Percentiles rank a stretch among this genome's conserved stretches.
Evolutionary conservation across 2,113 vertebrate species (phyloP).

Genomic region (Camarhynchus parvulus): DNA sequence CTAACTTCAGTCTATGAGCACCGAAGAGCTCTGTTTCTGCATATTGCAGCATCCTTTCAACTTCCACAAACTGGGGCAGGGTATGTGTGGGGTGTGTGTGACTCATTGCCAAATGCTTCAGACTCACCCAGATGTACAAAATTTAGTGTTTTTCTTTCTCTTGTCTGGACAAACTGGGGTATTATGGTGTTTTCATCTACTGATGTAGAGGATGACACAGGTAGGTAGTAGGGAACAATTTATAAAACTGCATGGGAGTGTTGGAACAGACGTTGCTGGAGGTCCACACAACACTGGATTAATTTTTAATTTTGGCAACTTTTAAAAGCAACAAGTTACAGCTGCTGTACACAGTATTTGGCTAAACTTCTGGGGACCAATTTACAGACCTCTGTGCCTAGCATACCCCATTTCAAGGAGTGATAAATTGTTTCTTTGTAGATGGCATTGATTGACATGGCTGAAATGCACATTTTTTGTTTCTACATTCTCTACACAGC

Average conservation of each 20-base stretch:
- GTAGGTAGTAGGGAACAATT: not conserved
- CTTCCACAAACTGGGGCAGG: not conserved
- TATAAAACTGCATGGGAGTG: not conserved
- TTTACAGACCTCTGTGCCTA: not conserved
- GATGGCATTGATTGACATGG: not conserved
- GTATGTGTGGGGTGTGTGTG: not conserved
- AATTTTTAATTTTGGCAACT: not conserved
- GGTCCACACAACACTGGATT: not conserved
- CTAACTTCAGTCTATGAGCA: not conserved
- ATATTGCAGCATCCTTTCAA: not conserved
- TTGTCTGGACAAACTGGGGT: not conserved
- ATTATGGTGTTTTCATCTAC: not conserved
- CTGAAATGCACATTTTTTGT: not conserved
- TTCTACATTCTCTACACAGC: not conserved
- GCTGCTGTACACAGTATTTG: not conserved
- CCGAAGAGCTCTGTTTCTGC: not conserved
- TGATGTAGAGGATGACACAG: not conserved
- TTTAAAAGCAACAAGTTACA: not conserved
- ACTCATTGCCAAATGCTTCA: not conserved
- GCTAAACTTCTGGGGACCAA: not conserved
- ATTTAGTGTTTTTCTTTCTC: not conserved
- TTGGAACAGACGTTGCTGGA: not conserved
- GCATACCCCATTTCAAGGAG: not conserved
- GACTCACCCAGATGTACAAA: not conserved
- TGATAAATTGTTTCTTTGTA: not conserved